Conservation (phyloP, 1,140 invertebrate genomes). For the Coelopa frigida region DNA sequence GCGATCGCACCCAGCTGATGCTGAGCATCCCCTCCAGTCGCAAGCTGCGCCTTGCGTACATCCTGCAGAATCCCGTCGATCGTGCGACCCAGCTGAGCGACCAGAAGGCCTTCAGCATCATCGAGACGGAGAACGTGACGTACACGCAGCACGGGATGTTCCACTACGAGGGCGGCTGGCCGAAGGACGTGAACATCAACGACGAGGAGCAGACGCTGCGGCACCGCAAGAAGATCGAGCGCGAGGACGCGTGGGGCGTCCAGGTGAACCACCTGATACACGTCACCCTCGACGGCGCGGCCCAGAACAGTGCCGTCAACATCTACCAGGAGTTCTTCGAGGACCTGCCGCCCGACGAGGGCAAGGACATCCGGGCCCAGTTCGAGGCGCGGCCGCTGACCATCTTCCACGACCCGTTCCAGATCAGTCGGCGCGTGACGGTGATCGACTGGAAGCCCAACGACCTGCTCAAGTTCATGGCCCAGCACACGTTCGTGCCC, state of each 20-base stretch:
- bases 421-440: constrained; percentile 31
- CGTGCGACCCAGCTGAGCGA: constrained; percentile 55
- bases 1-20: constrained; percentile 65
- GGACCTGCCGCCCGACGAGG: constrained; percentile 42
- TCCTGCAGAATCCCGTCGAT: constrained; percentile 60
- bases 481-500: constrained; percentile 3
- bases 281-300: constrained; percentile 49
- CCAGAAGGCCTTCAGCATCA: constrained; percentile 55
- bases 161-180: constrained; percentile 92
- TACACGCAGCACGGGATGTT: constrained; percentile 60
- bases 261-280: constrained; percentile 29
- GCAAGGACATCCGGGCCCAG: constrained; percentile 17
- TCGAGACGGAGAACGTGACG: constrained; percentile 49
- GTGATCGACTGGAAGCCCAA: constrained; percentile 78
- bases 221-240: constrained; percentile 88
- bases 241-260: constrained; percentile 70
- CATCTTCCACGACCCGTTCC: constrained; percentile 44
- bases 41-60: constrained; percentile 53
- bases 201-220: constrained; percentile 78
- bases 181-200: constrained; percentile 78
- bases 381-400: constrained; percentile 24
- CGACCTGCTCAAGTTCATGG: constrained; percentile 53
- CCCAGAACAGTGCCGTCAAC: constrained; percentile 85
- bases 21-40: constrained; percentile 57
- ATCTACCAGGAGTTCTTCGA: constrained; percentile 82